Evolutionary conservation across 2,797 vertebrate genomes (phyloP), one percentile per base, ranked within the genome.

Genomic region (Microhierax caerulescens): DNA sequence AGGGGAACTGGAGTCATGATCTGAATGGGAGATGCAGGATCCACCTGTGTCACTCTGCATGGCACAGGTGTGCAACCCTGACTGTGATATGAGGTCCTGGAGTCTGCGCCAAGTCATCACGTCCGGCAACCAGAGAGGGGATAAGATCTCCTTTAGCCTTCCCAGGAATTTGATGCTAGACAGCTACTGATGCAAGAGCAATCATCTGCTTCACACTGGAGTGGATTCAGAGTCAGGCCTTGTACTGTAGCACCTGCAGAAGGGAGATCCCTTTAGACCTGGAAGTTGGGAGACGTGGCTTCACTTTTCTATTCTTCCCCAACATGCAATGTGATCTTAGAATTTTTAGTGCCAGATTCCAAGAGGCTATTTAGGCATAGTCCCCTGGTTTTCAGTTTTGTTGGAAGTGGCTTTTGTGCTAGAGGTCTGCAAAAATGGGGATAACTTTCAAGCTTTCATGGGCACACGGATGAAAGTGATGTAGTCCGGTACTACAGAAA

Each of bases 41-140:
- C 25, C 37, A 41, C 9, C 4, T 0, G 1, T 9, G 14, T 21
- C 19, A 1, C 8, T 4, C 2, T 28, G 45, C 34, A 20, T 32
- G 48, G 25, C 45, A 14, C 48, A 51, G 30, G 7, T 0, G 0
- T 70, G 37, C 41, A 79, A 57, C 16, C 15, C 37, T 30, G 19
- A 34, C 36, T 69, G 30, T 34, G 18, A 20, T 51, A 43, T 2
- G 4, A 75, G 67, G 28, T 32, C 8, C 39, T 48, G 27, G 24
- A 63, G 41, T 13, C 7, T 6, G 10, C 51, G n/a, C 5, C 34
- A 64, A 79, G 39, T n/a, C n/a, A 37, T 34, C 30, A 5, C 21
- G 57, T 21, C 13, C 5, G 1, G 7, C 65, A 13, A 57, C 1
- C 2, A 51, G 22, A 56, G 8, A 65, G 15, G 21, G 24, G 48